Evolutionary conservation across 2,113 vertebrate genomes (phyloP), one percentile per base, ranked within the genome.

Genomic region (Baryphthengus martii): DNA sequence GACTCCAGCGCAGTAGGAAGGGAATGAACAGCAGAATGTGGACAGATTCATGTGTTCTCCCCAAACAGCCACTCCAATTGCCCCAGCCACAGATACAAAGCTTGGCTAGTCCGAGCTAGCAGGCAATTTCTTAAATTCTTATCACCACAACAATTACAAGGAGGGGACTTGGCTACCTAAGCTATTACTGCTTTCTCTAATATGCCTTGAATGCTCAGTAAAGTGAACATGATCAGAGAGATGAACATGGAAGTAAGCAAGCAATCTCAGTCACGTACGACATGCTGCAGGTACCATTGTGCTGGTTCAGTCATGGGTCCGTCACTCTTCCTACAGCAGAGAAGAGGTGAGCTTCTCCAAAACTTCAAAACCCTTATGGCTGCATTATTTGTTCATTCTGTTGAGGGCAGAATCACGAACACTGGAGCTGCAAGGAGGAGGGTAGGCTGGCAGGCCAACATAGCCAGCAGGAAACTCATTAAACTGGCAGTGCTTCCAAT

Each of bases 221-320:
- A 55, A 71, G 50, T 49, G 50, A 75, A 49, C 44, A 12, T 2
- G 7, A 35, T 53, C 35, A 39, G n/a, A 71, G 44, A 49, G 56
- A 42, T n/a, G 44, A 76, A 13, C 31, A 12, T 4, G 23, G 56
- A 80, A 66, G n/a, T 19, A 61, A 65, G 39, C n/a, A 74, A 84
- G 31, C 12, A 31, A 70, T 24, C 37, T 84, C 55, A 31, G 17
- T 23, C 31, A 25, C 37, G 9, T n/a, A 42, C 0, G 0, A 49
- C 0, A 0, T 28, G 39, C 50, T 81, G 52, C 2, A 4, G 26
- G 33, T 40, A 40, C 49, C 0, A 0, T 61, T 29, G 37, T 28
- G 53, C 67, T 63, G n/a, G 33, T 76, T 61, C 80, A n/a, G 14
- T 28, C 85, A 35, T 71, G 24, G 17, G 3, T 7, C 24, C 81